Conservation (phyloP, 92 coral and sea anemone genomes). For the Palythoa heliodiscus region DNA sequence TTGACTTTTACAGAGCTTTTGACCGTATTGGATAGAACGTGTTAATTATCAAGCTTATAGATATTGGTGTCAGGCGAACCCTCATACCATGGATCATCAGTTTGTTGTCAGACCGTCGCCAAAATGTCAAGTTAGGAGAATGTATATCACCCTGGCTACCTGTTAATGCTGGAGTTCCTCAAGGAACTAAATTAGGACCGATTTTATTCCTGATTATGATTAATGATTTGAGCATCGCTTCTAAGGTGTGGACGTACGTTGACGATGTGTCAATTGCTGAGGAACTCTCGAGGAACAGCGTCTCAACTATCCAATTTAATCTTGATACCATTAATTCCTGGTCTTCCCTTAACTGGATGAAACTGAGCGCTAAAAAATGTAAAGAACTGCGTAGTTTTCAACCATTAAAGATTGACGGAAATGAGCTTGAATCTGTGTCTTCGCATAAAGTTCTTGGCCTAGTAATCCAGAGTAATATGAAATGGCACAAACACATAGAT, state of each 20-base stretch:
- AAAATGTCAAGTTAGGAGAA: neutral
- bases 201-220: conserved; percentile 20
- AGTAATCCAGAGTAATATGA: no score
- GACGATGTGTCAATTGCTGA: conserved; percentile 48
- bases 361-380: conserved; percentile 36
- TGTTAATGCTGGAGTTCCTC: conserved; percentile 1
- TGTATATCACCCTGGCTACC: neutral
- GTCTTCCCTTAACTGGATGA: conserved; percentile 40
- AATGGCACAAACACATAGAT: no score
- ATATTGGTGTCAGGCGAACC: neutral
- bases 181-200: conserved; percentile 36
- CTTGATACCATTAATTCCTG: conserved; percentile 23
- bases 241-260: conserved; percentile 51
- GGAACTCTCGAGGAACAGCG: conserved; percentile 5
- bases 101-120: neutral
- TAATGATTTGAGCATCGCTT: conserved; percentile 33
- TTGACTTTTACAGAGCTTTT: conserved; percentile 4
- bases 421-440: no score
- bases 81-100: neutral
- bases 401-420: no score
- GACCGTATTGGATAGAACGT: conserved; percentile 12
- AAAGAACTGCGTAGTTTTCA: conserved; percentile 48
- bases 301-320: conserved; percentile 4
- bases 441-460: no score
- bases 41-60: conserved; percentile 1